Percentiles rank a stretch among this genome's conserved stretches.
These are phyloP conservation scores for Penelope pileata DNA, from an alignment of 2,113 vertebrate species.

Conservation along the genomic window DNA sequence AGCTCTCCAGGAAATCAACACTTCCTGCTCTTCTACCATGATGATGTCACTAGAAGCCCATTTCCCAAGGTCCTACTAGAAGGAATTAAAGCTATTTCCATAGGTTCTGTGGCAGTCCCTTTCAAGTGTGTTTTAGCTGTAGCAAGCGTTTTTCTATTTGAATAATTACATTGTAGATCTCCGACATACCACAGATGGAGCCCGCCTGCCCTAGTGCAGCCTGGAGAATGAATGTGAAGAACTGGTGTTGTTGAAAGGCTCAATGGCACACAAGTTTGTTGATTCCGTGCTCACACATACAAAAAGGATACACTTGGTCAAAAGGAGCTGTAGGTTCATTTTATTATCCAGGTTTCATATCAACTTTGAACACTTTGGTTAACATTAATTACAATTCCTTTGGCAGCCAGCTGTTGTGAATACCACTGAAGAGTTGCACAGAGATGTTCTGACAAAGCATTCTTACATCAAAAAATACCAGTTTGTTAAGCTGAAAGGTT, in stretches of 20 bases:
- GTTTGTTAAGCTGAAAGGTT: background rate
- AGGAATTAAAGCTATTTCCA: background rate
- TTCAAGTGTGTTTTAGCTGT: background rate
- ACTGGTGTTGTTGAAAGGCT: background rate
- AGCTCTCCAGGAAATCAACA: background rate
- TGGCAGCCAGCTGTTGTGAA: background rate
- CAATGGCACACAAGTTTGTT: background rate
- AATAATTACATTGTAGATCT: background rate
- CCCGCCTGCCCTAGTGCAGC: background rate
- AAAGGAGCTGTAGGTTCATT: background rate
- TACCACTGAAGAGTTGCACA: background rate
- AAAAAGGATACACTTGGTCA: background rate
- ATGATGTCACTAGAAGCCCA: background rate
- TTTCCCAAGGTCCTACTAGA: background rate
- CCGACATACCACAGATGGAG: background rate
- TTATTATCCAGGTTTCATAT: background rate
- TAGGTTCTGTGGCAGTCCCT: background rate
- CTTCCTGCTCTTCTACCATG: background rate
- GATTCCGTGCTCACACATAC: background rate
- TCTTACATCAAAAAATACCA: background rate
- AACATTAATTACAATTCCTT: background rate
- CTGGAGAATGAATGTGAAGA: background rate
- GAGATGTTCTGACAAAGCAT: background rate
- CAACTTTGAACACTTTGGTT: background rate
- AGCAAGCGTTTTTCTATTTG: background rate